phyloP scores from a whole-genome alignment of 2,888 invertebrate species.

The Sturmia bella region DNA sequence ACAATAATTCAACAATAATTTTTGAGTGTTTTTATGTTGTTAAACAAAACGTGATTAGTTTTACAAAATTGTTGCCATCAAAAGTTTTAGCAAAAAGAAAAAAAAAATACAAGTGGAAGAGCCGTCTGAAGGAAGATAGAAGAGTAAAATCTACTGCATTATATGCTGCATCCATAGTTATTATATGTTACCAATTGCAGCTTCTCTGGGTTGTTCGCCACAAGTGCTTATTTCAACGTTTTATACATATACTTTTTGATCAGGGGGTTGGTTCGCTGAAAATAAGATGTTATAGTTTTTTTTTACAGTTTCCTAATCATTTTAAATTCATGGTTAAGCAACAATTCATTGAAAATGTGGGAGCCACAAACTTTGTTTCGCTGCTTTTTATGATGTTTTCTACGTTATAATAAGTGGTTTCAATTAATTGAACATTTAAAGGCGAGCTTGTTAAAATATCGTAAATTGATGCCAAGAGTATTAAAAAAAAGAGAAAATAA shows the following conservation, averaged over 20 bases:
- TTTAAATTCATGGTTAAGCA: neutral
- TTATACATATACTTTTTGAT: slow-evolving; percentile 11
- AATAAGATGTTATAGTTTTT: neutral
- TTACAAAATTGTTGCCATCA: slow-evolving; percentile 6
- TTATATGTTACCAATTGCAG: neutral
- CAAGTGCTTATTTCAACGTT: slow-evolving; percentile 16
- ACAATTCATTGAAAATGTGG: neutral
- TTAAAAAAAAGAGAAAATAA: neutral
- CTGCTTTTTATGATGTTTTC: neutral
- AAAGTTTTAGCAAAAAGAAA: neutral
- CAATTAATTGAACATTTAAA: slow-evolving; percentile 2
- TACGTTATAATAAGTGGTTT: neutral
- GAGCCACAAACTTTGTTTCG: neutral
- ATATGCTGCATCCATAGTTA: neutral
- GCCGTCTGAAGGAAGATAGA: neutral
- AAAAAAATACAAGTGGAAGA: neutral
- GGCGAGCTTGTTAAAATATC: slow-evolving; percentile 24
- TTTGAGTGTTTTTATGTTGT: slow-evolving; percentile 41
- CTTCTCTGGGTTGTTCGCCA: neutral
- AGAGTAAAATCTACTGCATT: slow-evolving; percentile 9
- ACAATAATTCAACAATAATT: slow-evolving; percentile 9
- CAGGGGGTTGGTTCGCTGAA: slow-evolving; percentile 10
- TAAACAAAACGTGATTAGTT: slow-evolving; percentile 54
- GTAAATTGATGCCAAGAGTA: too few relatives aligned
- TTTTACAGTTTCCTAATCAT: too few relatives aligned